phyloP scores from a whole-genome alignment of 1,140 invertebrate genomes.

The Conus betulinus region DNA sequence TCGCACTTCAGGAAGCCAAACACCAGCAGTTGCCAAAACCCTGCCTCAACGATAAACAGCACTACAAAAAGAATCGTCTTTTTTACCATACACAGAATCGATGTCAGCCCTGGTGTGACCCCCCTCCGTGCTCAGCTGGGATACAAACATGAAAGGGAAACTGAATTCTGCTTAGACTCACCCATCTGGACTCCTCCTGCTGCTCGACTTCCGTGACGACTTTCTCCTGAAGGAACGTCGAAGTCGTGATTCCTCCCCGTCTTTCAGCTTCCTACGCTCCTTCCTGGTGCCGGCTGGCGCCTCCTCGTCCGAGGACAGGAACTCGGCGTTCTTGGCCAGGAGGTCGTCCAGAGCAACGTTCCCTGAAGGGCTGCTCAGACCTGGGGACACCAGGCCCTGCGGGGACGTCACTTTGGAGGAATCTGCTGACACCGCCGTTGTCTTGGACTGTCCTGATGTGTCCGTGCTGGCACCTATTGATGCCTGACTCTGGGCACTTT shows the following conservation, averaged over 20 bases:
- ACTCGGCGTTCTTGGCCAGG: constrained; percentile 31
- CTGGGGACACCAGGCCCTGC: too few relatives aligned
- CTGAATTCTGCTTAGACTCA: background rate
- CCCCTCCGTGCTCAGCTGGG: background rate
- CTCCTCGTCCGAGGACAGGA: constrained; percentile 26
- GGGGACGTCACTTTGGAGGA: background rate
- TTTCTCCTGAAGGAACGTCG: background rate
- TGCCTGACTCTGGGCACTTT: background rate
- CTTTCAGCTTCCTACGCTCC: constrained; percentile 13
- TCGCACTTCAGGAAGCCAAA: too few relatives aligned
- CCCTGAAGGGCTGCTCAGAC: background rate
- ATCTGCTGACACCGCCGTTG: too few relatives aligned
- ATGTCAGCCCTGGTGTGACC: background rate
- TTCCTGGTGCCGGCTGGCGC: background rate
- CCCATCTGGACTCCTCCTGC: background rate
- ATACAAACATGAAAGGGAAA: background rate
- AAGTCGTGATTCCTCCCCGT: background rate
- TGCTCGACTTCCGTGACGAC: background rate
- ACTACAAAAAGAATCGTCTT: too few relatives aligned
- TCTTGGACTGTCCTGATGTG: background rate
- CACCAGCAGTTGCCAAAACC: too few relatives aligned
- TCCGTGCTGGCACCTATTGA: background rate
- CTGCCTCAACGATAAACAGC: too few relatives aligned
- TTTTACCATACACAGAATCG: background rate
- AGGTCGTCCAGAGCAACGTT: constrained; percentile 13